phyloP scores from a whole-genome alignment of 1,140 invertebrate genomes.

The Bombus impatiens region DNA sequence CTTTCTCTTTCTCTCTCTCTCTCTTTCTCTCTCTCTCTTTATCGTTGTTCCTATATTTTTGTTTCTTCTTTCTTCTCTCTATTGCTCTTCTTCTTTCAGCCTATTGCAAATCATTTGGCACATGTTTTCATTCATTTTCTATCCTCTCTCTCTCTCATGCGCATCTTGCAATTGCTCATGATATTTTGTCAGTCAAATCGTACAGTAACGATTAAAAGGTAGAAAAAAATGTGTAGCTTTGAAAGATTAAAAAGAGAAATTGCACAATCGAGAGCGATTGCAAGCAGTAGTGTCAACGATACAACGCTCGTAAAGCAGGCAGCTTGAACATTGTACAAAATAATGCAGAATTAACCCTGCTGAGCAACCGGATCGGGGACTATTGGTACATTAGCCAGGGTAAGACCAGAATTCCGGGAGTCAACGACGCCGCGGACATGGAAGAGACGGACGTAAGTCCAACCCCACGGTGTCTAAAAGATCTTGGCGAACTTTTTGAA shows the following conservation, averaged over 20 bases:
- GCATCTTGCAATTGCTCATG: constrained; percentile 16
- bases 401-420: constrained; percentile 94
- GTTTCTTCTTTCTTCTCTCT: constrained; percentile 46
- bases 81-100: constrained; percentile 57
- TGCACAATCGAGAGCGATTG: constrained; percentile 26
- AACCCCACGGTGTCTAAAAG: constrained; percentile 64
- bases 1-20: constrained; percentile 24
- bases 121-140: constrained; percentile 10
- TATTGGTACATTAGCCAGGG: constrained; percentile 95
- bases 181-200: not conserved
- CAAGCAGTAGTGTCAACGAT: constrained; percentile 34
- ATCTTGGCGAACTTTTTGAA: constrained; percentile 52
- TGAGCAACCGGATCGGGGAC: constrained; percentile 92
- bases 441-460: constrained; percentile 95
- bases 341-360: constrained; percentile 90
- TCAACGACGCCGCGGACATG: constrained; percentile 97
- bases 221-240: too few species aligned
- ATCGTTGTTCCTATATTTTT: not conserved
- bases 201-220: not conserved
- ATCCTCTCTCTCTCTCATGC: not conserved
- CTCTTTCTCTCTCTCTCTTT: constrained; percentile 44
- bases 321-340: constrained; percentile 44
- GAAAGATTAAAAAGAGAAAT: not conserved
- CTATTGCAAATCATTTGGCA: constrained; percentile 58
- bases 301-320: constrained; percentile 36